A percentile compares a stretch with the other conserved stretches of the same genome.
phyloP scores from a whole-genome alignment of 2,113 vertebrate species.

The Rallus limicola region DNA sequence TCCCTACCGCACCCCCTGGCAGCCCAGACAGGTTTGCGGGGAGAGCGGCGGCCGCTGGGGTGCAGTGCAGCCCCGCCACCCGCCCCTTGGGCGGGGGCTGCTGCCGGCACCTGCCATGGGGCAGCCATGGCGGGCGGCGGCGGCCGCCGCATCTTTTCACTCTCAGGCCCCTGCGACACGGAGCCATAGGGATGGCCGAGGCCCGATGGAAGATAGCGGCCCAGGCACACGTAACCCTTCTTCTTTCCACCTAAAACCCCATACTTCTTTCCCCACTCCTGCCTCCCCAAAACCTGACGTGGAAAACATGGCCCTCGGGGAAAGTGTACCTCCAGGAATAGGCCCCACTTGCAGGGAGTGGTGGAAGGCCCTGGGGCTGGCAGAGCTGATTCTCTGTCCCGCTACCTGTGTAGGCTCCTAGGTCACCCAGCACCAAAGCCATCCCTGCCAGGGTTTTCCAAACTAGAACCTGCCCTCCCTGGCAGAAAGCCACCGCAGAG shows the following conservation, averaged over 20 bases:
- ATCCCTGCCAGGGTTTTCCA: neutral
- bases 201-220: neutral
- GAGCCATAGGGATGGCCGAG: neutral
- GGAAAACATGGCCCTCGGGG: fast-evolving
- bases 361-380: neutral
- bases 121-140: fast-evolving
- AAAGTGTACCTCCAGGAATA: fast-evolving
- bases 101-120: neutral
- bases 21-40: neutral
- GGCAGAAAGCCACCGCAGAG: neutral
- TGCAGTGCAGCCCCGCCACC: neutral
- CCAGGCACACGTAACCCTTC: fast-evolving
- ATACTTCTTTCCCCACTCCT: neutral
- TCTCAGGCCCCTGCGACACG: fast-evolving
- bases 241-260: neutral
- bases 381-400: neutral
- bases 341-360: fast-evolving
- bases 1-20: neutral
- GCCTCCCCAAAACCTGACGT: neutral
- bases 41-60: neutral
- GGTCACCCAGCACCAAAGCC: neutral
- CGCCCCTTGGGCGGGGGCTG: too few relatives aligned
- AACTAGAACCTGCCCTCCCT: neutral
- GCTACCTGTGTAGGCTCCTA: neutral
- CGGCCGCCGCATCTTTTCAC: neutral